Percentiles rank a stretch among this genome's conserved stretches.
These are phyloP conservation scores for Rhimphoctona megacephalus DNA, from an alignment of 2,888 invertebrate genomes.

Conservation along the genomic window DNA sequence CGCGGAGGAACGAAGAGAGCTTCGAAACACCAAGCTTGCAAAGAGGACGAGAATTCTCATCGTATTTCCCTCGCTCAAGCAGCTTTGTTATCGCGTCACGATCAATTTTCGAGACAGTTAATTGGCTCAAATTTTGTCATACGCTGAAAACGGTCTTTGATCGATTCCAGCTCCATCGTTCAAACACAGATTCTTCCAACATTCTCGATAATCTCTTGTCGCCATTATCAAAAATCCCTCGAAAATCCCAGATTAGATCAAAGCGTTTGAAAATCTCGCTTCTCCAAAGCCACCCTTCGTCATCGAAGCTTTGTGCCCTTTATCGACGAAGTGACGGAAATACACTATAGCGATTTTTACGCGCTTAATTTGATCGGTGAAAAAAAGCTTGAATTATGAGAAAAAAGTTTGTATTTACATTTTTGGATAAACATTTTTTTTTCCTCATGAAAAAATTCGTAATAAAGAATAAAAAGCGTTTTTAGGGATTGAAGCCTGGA, in stretches of 20 bases:
- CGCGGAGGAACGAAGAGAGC: not conserved
- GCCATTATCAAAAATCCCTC: not conserved
- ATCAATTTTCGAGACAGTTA: constrained; percentile 41
- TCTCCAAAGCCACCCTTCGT: not conserved
- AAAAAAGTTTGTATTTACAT: not conserved
- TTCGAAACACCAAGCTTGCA: not conserved
- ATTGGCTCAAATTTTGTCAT: constrained; percentile 38
- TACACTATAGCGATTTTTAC: not conserved
- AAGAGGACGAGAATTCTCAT: constrained; percentile 15
- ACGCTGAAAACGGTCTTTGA: constrained; percentile 39
- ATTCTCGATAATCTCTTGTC: constrained; percentile 14
- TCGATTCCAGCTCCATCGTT: constrained; percentile 2
- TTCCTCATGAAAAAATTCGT: not conserved
- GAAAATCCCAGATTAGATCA: constrained; percentile 33
- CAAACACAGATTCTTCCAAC: constrained; percentile 19
- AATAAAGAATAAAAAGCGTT: not conserved
- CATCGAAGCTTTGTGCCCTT: not conserved
- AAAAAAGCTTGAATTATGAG: not conserved
- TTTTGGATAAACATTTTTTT: not conserved
- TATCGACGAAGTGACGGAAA: constrained; percentile 15
- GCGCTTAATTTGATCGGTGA: not conserved
- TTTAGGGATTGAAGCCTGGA: not conserved
- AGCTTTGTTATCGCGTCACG: constrained; percentile 35
- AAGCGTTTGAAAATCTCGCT: constrained; percentile 22
- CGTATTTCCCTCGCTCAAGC: constrained; percentile 35